These are phyloP conservation scores for Ichneumon xanthorius DNA, from an alignment of 2,888 invertebrate genomes.

Conservation along the genomic window DNA sequence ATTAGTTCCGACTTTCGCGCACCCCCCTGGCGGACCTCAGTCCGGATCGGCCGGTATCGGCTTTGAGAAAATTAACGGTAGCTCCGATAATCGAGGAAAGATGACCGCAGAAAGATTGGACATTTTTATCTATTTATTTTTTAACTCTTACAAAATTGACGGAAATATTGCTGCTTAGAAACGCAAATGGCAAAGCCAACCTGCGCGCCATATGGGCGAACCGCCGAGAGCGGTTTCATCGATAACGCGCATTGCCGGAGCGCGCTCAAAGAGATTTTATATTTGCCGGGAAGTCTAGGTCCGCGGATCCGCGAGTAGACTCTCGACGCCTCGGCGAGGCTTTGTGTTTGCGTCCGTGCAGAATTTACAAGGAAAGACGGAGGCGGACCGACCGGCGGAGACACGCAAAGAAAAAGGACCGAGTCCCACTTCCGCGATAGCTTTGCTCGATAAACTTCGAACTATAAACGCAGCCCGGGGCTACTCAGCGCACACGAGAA, in stretches of 20 bases:
- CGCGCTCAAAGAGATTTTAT: slow-evolving; percentile 53
- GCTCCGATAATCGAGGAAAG: too few relatives aligned
- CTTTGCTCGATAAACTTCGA: slow-evolving; percentile 54
- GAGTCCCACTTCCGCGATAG: slow-evolving; percentile 53
- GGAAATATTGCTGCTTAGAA: background rate
- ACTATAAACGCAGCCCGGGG: slow-evolving; percentile 54
- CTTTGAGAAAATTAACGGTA: background rate
- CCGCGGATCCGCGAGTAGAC: slow-evolving; percentile 27
- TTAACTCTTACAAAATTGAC: background rate
- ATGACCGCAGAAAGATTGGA: too few relatives aligned
- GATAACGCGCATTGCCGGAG: slow-evolving; percentile 44
- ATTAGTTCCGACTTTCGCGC: slow-evolving; percentile 31
- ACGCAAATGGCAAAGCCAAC: background rate
- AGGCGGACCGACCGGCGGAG: slow-evolving; percentile 25
- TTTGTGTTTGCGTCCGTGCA: slow-evolving; percentile 12
- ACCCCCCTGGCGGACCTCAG: background rate
- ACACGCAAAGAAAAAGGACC: slow-evolving; percentile 22
- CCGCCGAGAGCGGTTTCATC: slow-evolving; percentile 36
- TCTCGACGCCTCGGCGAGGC: slow-evolving; percentile 20
- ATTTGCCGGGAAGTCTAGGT: slow-evolving; percentile 47
- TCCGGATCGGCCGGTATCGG: background rate
- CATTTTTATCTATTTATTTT: background rate
- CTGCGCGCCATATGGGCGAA: background rate
- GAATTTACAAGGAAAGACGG: slow-evolving; percentile 35
- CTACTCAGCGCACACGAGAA: slow-evolving; percentile 41